Evolutionary conservation across 2,113 vertebrate genomes (phyloP).

Genomic region (Peromyscus californicus): DNA sequence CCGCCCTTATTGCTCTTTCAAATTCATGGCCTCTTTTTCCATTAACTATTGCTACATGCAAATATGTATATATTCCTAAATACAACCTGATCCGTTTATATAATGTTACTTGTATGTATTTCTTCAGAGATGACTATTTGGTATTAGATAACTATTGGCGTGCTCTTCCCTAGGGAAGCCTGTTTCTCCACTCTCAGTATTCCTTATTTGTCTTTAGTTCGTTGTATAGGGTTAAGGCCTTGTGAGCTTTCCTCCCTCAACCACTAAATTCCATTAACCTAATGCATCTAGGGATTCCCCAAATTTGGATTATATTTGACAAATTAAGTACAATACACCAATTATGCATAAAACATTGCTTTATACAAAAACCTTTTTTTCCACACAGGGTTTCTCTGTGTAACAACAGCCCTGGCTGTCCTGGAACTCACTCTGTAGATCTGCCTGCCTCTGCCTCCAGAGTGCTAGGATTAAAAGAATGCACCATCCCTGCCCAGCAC

Average conservation of each 20-base stretch:
- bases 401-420: not conserved
- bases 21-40: not conserved
- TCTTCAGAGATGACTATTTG: not conserved
- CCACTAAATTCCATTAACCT: conserved; percentile 6
- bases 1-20: not conserved
- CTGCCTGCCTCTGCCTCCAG: not conserved
- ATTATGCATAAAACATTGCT: conserved; percentile 12
- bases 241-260: not conserved
- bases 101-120: not conserved
- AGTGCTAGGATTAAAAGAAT: not conserved
- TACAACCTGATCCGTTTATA: not conserved
- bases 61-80: not conserved
- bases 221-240: not conserved
- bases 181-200: not conserved
- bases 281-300: not conserved
- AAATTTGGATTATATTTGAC: conserved; percentile 25
- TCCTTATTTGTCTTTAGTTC: not conserved
- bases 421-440: not conserved
- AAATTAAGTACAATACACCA: not conserved
- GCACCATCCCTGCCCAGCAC: not conserved
- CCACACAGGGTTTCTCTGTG: not conserved
- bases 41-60: not conserved
- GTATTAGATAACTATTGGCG: not conserved
- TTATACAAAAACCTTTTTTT: not conserved
- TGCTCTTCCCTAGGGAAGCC: not conserved